Conservation (phyloP, 2,113 vertebrate genomes). For the Alouatta palliata region DNA sequence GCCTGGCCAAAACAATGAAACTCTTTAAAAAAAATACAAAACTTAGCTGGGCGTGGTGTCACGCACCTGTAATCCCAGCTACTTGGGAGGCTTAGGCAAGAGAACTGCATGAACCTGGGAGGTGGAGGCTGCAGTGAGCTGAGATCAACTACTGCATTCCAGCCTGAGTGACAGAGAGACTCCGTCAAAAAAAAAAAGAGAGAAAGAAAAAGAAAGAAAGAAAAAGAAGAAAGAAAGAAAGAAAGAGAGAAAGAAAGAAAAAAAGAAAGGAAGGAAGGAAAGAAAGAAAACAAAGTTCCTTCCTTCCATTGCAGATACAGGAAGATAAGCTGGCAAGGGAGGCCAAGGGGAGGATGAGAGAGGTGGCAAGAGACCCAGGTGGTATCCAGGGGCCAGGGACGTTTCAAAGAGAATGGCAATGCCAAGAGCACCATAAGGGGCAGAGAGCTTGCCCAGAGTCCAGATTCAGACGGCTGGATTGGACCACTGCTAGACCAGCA, state of each 20-base stretch:
- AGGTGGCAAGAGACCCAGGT: neutral
- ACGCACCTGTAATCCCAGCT: no score
- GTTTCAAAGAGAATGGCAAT: neutral
- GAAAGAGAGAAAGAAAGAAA: neutral
- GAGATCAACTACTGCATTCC: no score
- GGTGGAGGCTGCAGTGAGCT: no score
- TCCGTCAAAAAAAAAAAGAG: neutral
- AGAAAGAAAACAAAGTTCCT: neutral
- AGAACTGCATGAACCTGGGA: no score
- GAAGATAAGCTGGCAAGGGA: neutral
- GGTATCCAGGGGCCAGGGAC: neutral
- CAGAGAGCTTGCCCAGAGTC: neutral
- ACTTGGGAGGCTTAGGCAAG: no score
- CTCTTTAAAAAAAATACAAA: no score
- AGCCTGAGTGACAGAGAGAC: no score
- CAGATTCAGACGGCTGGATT: accelerated
- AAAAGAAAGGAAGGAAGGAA: neutral
- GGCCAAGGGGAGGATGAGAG: accelerated
- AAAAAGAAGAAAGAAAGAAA: neutral
- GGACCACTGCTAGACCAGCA: neutral
- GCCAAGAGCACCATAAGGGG: neutral
- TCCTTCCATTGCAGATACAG: neutral
- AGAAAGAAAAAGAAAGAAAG: no score
- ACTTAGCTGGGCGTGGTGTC: no score
- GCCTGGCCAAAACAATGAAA: no score